These are phyloP conservation scores for Conus betulinus DNA, from an alignment of 1,140 invertebrate genomes.

Conservation along the genomic window DNA sequence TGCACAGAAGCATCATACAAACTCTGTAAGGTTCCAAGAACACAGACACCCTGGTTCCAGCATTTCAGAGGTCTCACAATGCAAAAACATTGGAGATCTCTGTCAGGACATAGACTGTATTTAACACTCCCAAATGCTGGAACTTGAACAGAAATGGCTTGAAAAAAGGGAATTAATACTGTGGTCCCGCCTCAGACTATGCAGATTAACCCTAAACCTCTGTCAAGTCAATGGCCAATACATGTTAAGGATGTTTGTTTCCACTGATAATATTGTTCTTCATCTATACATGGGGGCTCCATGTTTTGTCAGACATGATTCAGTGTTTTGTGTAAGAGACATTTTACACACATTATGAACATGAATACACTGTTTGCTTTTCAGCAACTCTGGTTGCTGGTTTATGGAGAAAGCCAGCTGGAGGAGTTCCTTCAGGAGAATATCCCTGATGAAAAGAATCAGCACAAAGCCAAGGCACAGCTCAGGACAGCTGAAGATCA, in stretches of 20 bases:
- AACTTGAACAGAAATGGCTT: too few species aligned
- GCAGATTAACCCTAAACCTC: too few species aligned
- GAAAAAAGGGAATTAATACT: too few species aligned
- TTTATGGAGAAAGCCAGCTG: conserved; percentile 33
- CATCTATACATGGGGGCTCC: neutral
- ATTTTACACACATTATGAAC: neutral
- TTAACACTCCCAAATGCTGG: too few species aligned
- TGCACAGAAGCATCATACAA: too few species aligned
- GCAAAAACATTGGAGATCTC: too few species aligned
- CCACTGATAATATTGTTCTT: neutral
- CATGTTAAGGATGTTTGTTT: neutral
- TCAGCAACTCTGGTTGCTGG: conserved; percentile 29
- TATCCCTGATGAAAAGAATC: conserved; percentile 20
- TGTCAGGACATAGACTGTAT: too few species aligned
- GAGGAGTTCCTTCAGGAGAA: conserved; percentile 30
- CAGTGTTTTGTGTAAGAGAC: neutral
- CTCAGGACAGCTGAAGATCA: conserved; percentile 34
- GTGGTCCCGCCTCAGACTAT: too few species aligned
- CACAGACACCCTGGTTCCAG: too few species aligned
- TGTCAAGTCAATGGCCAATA: too few species aligned
- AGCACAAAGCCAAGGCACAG: conserved; percentile 15
- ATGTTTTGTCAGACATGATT: neutral
- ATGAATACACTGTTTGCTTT: neutral
- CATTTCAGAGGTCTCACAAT: too few species aligned
- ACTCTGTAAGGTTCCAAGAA: too few species aligned